These are phyloP conservation scores for Habrosyne pyritoides DNA, from an alignment of 2,888 invertebrate genomes.

Conservation along the genomic window DNA sequence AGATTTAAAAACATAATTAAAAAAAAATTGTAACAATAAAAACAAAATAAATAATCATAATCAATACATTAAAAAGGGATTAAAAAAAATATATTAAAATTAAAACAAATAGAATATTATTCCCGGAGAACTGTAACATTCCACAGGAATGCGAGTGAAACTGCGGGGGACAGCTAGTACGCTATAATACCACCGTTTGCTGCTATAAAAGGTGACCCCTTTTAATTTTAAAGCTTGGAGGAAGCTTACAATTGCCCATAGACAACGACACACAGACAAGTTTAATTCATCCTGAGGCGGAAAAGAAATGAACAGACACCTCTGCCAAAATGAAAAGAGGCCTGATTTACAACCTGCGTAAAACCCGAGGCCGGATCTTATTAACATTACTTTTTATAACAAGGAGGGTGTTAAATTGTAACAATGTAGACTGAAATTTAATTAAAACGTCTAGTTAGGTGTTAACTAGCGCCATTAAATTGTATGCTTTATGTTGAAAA, in stretches of 20 bases:
- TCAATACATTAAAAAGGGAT: no score
- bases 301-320: conserved; percentile 78
- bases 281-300: conserved; percentile 68
- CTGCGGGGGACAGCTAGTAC: not conserved
- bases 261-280: conserved; percentile 71
- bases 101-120: no score
- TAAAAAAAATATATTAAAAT: no score
- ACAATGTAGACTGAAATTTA: conserved; percentile 78
- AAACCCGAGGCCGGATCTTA: conserved; percentile 73
- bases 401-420: conserved; percentile 73
- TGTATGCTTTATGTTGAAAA: conserved; percentile 47
- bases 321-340: conserved; percentile 75
- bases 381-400: conserved; percentile 82
- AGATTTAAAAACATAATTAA: no score
- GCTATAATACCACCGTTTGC: not conserved
- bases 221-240: conserved; percentile 50
- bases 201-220: conserved; percentile 24
- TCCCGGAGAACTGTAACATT: no score
- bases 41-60: no score
- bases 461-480: conserved; percentile 72
- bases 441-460: conserved; percentile 76
- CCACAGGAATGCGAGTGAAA: no score
- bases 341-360: conserved; percentile 77
- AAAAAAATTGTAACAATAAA: no score
- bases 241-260: conserved; percentile 65